Conservation (phyloP, 2,113 vertebrate genomes). For the Gnathonemus longibarbis region DNA sequence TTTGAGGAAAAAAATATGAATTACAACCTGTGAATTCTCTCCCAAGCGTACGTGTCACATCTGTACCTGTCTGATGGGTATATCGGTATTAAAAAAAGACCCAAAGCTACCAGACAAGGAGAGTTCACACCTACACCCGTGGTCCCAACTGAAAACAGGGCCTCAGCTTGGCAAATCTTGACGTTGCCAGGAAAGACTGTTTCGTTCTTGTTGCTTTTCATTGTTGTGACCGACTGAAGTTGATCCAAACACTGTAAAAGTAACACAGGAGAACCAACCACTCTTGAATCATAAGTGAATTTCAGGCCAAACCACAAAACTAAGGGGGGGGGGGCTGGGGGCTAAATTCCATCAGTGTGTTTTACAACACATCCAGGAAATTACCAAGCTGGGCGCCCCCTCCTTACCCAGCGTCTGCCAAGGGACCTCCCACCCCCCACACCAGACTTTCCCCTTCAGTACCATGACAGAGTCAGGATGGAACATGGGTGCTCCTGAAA, state of each 20-base stretch:
- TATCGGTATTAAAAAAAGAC: background rate
- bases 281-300: background rate
- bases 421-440: background rate
- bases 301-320: background rate
- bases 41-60: background rate
- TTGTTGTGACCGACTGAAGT: background rate
- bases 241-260: background rate
- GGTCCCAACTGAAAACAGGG: background rate
- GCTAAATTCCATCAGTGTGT: background rate
- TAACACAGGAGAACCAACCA: background rate
- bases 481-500: background rate
- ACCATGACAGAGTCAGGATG: background rate
- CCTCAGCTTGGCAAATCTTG: background rate
- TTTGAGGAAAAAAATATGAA: slow-evolving; percentile 8
- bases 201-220: background rate
- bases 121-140: background rate
- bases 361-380: slow-evolving; percentile 1
- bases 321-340: background rate
- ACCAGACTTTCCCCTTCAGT: background rate
- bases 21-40: background rate
- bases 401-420: background rate
- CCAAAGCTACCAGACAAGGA: background rate
- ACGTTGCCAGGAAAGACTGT: background rate
- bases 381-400: background rate
- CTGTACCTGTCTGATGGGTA: background rate